These are phyloP conservation scores for Frieseomelitta varia DNA, from an alignment of 1,140 invertebrate genomes.

Conservation along the genomic window DNA sequence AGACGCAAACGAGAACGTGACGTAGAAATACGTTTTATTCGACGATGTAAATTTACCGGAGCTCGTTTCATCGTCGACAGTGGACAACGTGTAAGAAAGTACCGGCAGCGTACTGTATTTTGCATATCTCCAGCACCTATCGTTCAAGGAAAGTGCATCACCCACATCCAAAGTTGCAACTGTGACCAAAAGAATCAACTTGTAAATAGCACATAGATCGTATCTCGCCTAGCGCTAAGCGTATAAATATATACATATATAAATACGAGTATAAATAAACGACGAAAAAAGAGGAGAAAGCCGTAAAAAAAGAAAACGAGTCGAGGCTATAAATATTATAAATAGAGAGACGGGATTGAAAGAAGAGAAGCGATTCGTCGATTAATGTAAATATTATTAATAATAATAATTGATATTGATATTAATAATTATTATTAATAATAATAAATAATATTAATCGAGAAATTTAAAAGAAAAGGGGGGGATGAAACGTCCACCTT, in stretches of 20 bases:
- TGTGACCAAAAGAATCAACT: slow-evolving; percentile 74
- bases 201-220: slow-evolving; percentile 77
- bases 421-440: too few species aligned
- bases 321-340: slow-evolving; percentile 72
- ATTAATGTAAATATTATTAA: too few species aligned
- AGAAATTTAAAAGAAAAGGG: not conserved
- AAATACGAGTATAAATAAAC: slow-evolving; percentile 69
- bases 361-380: not conserved
- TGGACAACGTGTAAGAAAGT: slow-evolving; percentile 51
- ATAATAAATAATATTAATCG: not conserved
- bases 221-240: slow-evolving; percentile 73
- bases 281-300: not conserved
- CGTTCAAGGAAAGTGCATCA: slow-evolving; percentile 55
- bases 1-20: not conserved
- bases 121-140: slow-evolving; percentile 73
- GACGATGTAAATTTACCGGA: not conserved
- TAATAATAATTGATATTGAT: too few species aligned
- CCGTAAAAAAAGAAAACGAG: slow-evolving; percentile 39
- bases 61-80: slow-evolving; percentile 50
- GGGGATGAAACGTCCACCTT: slow-evolving; percentile 35
- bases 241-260: slow-evolving; percentile 75
- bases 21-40: not conserved
- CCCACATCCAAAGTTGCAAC: slow-evolving; percentile 64
- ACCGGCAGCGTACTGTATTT: slow-evolving; percentile 71
- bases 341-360: slow-evolving; percentile 58